A percentile compares a stretch with the other conserved stretches of the same genome.
These are phyloP conservation scores for Helogale parvula DNA, from an alignment of 2,113 vertebrate species.

Conservation along the genomic window DNA sequence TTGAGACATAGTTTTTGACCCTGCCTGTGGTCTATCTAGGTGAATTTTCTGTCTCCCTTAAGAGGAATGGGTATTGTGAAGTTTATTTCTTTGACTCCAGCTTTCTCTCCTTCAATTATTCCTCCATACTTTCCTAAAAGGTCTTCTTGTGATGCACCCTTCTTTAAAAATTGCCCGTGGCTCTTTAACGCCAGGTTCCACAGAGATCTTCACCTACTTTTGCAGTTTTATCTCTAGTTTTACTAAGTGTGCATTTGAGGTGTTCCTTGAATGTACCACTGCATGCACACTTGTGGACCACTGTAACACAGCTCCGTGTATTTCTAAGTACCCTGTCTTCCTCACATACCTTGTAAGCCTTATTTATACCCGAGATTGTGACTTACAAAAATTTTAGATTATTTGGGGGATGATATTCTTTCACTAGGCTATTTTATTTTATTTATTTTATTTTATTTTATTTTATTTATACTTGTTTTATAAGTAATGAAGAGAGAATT, in stretches of 20 bases:
- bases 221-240: background rate
- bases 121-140: background rate
- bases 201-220: background rate
- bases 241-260: background rate
- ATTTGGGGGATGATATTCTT: background rate
- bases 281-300: background rate
- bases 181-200: background rate
- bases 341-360: background rate
- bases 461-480: background rate
- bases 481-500: background rate
- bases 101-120: background rate
- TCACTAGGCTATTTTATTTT: background rate
- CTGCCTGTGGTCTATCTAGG: background rate
- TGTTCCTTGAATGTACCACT: background rate
- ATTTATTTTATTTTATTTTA: background rate
- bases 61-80: background rate
- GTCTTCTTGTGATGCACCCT: background rate
- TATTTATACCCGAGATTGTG: background rate
- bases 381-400: background rate
- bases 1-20: background rate
- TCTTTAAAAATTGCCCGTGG: background rate
- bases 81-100: background rate
- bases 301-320: background rate
- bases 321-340: background rate
- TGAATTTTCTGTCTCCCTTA: background rate